Base-by-base conservation (phyloP, 2,797 vertebrate genomes). In the Oreochromis grahami region DNA sequence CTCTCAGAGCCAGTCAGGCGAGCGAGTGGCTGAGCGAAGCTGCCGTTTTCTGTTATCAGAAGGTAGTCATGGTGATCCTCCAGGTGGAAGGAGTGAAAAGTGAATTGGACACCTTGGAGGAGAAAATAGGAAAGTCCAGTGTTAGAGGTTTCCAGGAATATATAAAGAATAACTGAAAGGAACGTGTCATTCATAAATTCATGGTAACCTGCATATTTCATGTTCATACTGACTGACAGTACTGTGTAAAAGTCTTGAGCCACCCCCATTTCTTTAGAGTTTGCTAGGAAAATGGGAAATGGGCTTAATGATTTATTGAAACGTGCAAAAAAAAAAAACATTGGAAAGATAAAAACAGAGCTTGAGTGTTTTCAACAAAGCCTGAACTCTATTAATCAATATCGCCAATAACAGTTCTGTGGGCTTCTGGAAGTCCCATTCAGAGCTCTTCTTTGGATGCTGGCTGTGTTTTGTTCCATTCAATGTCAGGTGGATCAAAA, bases 11-110 rank as follows among this genome's bases (percentile, higher is more conserved):
- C 96, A 1, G 96, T 97, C 84, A 97, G 96, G 50, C 96, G 95
- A 38, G 96, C 96, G 56, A 97, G 92, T 2, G 96, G 96, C 78
- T 95, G 95, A 74, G 86, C 91, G 6, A 97, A 97, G 91, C 95
- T 97, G 88, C 95, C 94, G 7, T 97, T 97, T 93, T 97, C 96
- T 3, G 96, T 97, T 92, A 97, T 94, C 80, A 97, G 93, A 21
- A 97, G 96, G 94, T 97, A 97, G 93, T 97, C 96, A 79, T 97
- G 96, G 84, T 97, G 96, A 86, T 97, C 96, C 93, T 97, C 96
- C 91, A 97, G 87, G 92, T 97, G 95, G 89, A 97, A 97, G 84
- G 95, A 94, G 83, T 96, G 90, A 82, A 97, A 97, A 32, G 92
- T 96, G 92, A 97, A 97, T 80, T 96, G 96, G 60, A 97, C 96